Evolutionary conservation across 2,113 vertebrate genomes (phyloP), one percentile per base, ranked within the genome.

Genomic region (Eudyptes chrysolophus): DNA sequence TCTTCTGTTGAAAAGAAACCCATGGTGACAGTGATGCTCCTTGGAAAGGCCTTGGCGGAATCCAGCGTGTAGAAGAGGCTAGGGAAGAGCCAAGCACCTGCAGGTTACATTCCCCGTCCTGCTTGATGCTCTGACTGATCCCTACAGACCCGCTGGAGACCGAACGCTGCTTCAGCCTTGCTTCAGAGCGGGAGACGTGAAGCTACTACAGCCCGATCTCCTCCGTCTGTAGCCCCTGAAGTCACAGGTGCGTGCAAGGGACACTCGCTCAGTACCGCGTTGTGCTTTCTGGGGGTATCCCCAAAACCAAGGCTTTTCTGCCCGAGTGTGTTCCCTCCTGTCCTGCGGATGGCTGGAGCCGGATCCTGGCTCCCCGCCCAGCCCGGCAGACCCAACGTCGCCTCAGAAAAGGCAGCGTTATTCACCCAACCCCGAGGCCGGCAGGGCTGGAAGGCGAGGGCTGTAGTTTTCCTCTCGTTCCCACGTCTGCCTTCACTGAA

Each of bases 151-250:
- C 6, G 40, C 20, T 10, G 18, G 30, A 22, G 61, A 55, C 8
- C 5, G 3, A 17, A n/a, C 6, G 0, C 30, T 32, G 36, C 40
- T 32, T 46, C 21, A 32, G n/a, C 24, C 1, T 29, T 3, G 42
- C 60, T 61, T 42, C 66, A 7, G 0, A 32, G 29, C 2, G 42
- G 29, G 60, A 6, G 29, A 36, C 10, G 8, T 5, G 29, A 12
- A 34, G 60, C 27, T 40, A 1, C 60, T 9, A 1, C 34, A 40
- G 60, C 71, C 42, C 13, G 9, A 29, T 15, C 30, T 16, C 49
- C 76, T 62, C 42, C 66, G 1, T 29, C 34, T 12, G 40, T 11
- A 27, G 38, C 32, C 48, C 19, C 27, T 6, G 21, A n/a, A 13
- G 52, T 20, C 52, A 8, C n/a, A 8, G 17, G 36, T 1, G 11